These are phyloP conservation scores for Drosophila colorata DNA, from an alignment of 2,888 invertebrate species.

Conservation along the genomic window DNA sequence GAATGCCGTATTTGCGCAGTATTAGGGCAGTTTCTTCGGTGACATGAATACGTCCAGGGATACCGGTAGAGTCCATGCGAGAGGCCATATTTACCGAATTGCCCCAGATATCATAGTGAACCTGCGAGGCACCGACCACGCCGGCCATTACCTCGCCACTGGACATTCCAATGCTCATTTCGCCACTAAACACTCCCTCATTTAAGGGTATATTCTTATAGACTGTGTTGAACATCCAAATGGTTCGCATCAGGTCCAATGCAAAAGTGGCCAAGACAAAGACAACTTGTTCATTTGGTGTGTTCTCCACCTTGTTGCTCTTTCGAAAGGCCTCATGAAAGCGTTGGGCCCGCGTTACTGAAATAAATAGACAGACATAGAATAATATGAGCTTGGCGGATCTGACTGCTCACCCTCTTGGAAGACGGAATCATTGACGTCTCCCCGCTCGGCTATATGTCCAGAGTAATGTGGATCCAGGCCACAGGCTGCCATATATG, in stretches of 20 bases:
- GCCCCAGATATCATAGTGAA: conserved; percentile 98
- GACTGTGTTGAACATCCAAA: conserved; percentile 86
- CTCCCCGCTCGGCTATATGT: fast-evolving
- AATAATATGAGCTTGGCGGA: not conserved
- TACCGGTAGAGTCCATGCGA: conserved; percentile 96
- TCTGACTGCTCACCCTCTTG: conserved; percentile 8
- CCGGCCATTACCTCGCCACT: conserved; percentile 97
- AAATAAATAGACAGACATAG: not conserved
- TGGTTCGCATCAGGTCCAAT: conserved; percentile 88
- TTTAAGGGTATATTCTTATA: conserved; percentile 85
- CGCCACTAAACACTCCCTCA: conserved; percentile 60
- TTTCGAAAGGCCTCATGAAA: not conserved
- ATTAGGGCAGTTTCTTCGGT: conserved; percentile 90
- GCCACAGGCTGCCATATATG: conserved; percentile 99
- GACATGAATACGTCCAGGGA: conserved; percentile 91
- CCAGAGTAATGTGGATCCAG: conserved; percentile 89
- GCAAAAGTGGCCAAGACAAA: conserved; percentile 87
- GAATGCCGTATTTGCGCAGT: conserved; percentile 88
- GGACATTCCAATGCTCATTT: conserved; percentile 89
- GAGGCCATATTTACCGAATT: conserved; percentile 98
- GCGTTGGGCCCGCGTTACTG: conserved; percentile 11
- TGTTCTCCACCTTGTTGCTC: fast-evolving
- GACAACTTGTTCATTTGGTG: conserved; percentile 85
- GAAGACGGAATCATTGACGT: not conserved
- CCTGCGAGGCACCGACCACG: conserved; percentile 96